Conservation (phyloP, 64 coral and sea anemone species). For the Pachyseris speciosa region DNA sequence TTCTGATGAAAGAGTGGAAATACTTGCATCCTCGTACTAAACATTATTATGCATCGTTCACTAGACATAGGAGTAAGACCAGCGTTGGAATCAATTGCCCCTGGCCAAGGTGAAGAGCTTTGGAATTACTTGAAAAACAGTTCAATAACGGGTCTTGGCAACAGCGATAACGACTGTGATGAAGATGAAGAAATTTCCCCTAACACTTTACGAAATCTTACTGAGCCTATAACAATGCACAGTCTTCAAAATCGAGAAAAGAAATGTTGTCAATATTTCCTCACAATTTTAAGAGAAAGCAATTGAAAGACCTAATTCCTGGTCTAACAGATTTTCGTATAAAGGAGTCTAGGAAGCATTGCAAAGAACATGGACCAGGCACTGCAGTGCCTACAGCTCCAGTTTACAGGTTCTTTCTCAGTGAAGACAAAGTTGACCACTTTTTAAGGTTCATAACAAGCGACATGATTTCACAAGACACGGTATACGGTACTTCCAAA, state of each 20-base stretch:
- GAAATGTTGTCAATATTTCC: slow-evolving; percentile 34
- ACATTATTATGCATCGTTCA: slow-evolving; percentile 34
- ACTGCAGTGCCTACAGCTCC: slow-evolving; percentile 16
- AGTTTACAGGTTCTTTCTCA: too few species aligned
- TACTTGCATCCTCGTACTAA: slow-evolving; percentile 18
- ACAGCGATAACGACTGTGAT: slow-evolving; percentile 24
- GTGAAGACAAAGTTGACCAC: slow-evolving; percentile 55
- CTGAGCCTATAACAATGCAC: slow-evolving; percentile 46
- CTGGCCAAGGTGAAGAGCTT: slow-evolving; percentile 27
- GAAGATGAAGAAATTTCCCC: slow-evolving; percentile 25
- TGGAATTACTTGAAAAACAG: slow-evolving; percentile 48
- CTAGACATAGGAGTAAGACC: slow-evolving; percentile 35
- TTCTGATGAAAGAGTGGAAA: slow-evolving; percentile 36
- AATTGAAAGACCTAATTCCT: slow-evolving; percentile 21
- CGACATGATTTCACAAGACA: slow-evolving; percentile 26
- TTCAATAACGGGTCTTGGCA: slow-evolving; percentile 27
- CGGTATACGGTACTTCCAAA: slow-evolving; percentile 53
- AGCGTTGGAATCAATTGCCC: slow-evolving; percentile 38
- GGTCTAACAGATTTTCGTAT: slow-evolving; percentile 12
- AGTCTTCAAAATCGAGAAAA: slow-evolving; percentile 58
- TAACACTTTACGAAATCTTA: slow-evolving; percentile 38
- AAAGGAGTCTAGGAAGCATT: slow-evolving; percentile 18
- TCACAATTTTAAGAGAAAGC: slow-evolving; percentile 21
- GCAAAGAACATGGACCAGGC: slow-evolving; percentile 9
- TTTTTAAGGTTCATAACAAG: slow-evolving; percentile 62